Evolutionary conservation across 2,888 invertebrate species (phyloP).

Genomic region (Agelastica alni): DNA sequence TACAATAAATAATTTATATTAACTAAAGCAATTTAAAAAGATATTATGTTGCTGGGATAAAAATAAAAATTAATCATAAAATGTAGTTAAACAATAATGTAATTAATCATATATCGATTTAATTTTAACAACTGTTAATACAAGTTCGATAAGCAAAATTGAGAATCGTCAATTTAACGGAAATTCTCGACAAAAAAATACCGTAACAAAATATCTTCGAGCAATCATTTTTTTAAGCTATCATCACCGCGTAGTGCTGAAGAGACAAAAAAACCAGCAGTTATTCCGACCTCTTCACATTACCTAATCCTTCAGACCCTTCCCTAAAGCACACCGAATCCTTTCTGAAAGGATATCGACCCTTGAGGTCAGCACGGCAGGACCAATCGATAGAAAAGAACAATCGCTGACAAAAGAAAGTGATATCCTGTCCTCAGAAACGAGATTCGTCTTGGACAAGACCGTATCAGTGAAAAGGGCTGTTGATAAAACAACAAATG

Average conservation of each 20-base stretch:
- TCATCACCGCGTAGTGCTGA: not conserved
- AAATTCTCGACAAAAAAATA: too few relatives aligned
- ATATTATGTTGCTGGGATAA: too few relatives aligned
- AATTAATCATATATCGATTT: too few relatives aligned
- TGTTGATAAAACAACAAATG: too few relatives aligned
- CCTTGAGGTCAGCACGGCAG: constrained; percentile 13
- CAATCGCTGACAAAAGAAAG: constrained; percentile 27
- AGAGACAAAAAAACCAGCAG: constrained; percentile 13
- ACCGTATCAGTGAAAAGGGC: not conserved
- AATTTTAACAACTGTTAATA: too few relatives aligned
- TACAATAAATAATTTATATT: too few relatives aligned
- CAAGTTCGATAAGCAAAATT: too few relatives aligned
- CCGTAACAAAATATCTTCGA: not conserved
- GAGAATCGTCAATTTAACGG: too few relatives aligned
- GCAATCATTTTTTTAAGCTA: not conserved
- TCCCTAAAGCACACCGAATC: constrained; percentile 18
- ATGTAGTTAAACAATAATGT: too few relatives aligned
- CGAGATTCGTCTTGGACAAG: not conserved
- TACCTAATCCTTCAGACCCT: constrained; percentile 17
- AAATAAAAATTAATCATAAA: too few relatives aligned
- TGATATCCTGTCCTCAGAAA: constrained; percentile 19
- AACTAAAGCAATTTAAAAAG: too few relatives aligned
- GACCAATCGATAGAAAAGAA: constrained; percentile 25
- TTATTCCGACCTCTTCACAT: constrained; percentile 18
- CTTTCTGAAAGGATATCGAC: constrained; percentile 23